Evolutionary conservation across 2,888 invertebrate species (phyloP).

Genomic region (Kryphioiulus occultus): DNA sequence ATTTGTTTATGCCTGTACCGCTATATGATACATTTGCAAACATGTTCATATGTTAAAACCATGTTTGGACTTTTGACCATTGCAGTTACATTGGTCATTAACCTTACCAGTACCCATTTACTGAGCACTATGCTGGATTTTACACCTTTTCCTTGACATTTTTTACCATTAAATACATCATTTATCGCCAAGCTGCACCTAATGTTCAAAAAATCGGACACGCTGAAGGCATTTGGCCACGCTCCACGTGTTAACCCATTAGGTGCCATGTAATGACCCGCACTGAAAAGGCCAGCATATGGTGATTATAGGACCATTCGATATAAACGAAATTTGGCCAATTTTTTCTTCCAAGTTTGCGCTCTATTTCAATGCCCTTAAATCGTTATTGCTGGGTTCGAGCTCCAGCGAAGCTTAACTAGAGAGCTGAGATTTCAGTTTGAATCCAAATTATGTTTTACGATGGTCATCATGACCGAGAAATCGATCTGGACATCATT

Average conservation of each 20-base stretch:
- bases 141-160: too few relatives aligned
- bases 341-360: neutral
- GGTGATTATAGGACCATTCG: neutral
- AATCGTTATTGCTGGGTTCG: neutral
- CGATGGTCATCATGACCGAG: neutral
- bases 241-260: neutral
- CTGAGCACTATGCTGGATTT: too few relatives aligned
- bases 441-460: slow-evolving; percentile 23
- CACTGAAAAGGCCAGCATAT: neutral
- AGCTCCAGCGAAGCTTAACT: neutral
- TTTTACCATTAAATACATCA: too few relatives aligned
- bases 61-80: too few relatives aligned
- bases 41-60: too few relatives aligned
- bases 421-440: neutral
- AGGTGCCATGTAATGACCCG: neutral
- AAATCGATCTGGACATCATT: neutral
- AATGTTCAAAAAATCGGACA: neutral
- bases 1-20: too few relatives aligned
- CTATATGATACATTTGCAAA: too few relatives aligned
- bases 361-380: neutral
- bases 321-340: neutral
- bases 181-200: too few relatives aligned
- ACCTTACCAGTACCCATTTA: too few relatives aligned
- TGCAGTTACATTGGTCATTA: too few relatives aligned
- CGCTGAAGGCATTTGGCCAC: neutral